Conservation (phyloP, 2,888 invertebrate genomes). For the Cantharis lateralis region DNA sequence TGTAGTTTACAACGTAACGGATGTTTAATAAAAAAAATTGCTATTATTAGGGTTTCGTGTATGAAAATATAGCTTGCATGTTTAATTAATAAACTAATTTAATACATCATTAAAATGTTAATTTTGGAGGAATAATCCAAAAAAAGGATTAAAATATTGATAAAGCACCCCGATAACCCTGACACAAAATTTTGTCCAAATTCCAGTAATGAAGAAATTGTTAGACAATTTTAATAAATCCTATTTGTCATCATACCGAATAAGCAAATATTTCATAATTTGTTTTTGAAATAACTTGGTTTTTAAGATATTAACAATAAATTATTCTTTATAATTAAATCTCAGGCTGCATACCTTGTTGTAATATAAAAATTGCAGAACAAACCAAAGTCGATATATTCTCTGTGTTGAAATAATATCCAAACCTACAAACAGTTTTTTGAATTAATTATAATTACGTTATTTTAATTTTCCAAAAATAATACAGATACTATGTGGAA, state of each 20-base stretch:
- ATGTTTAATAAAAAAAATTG: neutral
- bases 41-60: neutral
- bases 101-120: neutral
- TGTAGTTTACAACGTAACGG: neutral
- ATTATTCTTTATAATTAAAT: neutral
- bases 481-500: too few relatives aligned
- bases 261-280: neutral
- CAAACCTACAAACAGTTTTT: too few relatives aligned
- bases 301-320: neutral
- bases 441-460: too few relatives aligned
- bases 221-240: neutral
- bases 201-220: neutral
- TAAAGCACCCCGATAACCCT: neutral
- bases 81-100: neutral
- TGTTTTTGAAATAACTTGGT: neutral
- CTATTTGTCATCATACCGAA: neutral
- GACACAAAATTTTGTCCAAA: neutral
- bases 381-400: too few relatives aligned
- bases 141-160: neutral
- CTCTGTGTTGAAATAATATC: too few relatives aligned
- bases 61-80: neutral
- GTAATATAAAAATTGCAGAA: too few relatives aligned
- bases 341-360: too few relatives aligned
- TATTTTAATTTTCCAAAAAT: too few relatives aligned
- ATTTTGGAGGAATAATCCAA: neutral